Evolutionary conservation across 2,888 invertebrate species (phyloP).

Genomic region (Eupithecia inturbata): DNA sequence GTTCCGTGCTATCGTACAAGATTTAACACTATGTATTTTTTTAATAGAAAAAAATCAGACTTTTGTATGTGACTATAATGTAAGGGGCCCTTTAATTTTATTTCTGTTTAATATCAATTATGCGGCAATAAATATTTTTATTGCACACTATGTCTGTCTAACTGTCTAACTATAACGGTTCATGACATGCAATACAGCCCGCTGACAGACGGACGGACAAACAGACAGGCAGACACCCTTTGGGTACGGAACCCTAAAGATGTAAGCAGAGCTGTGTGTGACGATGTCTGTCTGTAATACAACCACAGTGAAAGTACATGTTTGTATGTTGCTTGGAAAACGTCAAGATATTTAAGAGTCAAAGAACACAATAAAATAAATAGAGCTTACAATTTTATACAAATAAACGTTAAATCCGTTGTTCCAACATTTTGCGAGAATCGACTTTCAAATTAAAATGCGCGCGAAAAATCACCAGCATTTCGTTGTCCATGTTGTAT

Average conservation of each 20-base stretch:
- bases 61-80: too few species aligned
- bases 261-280: not conserved
- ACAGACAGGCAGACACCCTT: not conserved
- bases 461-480: conserved; percentile 26
- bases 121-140: too few species aligned
- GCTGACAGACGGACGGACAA: too few species aligned
- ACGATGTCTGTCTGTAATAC: not conserved
- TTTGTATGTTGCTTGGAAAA: not conserved
- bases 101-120: too few species aligned
- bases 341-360: not conserved
- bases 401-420: not conserved
- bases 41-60: too few species aligned
- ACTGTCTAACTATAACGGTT: too few species aligned
- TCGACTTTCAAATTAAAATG: conserved; percentile 37
- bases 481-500: conserved; percentile 29
- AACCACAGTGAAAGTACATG: too few species aligned
- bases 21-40: too few species aligned
- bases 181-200: too few species aligned
- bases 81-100: too few species aligned
- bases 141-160: too few species aligned
- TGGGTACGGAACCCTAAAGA: not conserved
- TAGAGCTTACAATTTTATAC: not conserved
- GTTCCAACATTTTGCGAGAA: conserved; percentile 23
- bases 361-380: not conserved
- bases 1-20: not conserved